A percentile compares a stretch with the other conserved stretches of the same genome.
These are phyloP conservation scores for Propsilocerus akamusi DNA, from an alignment of 1,140 invertebrate species.

Conservation along the genomic window DNA sequence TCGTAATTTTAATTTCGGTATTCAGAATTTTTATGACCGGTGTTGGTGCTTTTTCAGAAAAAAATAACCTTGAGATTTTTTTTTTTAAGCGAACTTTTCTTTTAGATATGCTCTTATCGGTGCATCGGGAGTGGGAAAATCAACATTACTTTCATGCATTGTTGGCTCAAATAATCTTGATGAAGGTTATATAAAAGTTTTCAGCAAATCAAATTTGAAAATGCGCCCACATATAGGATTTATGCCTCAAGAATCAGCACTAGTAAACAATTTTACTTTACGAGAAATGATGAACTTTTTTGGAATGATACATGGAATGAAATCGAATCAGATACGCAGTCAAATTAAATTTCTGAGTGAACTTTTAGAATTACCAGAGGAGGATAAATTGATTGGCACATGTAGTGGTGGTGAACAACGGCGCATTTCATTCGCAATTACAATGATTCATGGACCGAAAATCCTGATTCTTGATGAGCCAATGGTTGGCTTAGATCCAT, in stretches of 20 bases:
- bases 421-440: constrained; percentile 67
- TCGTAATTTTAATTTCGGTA: too few species aligned
- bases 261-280: constrained; percentile 74
- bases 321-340: constrained; percentile 36
- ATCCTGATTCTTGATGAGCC: constrained; percentile 83
- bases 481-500: constrained; percentile 79
- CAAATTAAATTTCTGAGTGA: constrained; percentile 47
- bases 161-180: constrained; percentile 58
- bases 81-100: too few species aligned
- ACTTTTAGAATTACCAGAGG: constrained; percentile 52
- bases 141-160: constrained; percentile 67
- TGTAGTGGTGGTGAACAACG: constrained; percentile 79
- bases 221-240: constrained; percentile 58
- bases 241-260: constrained; percentile 75
- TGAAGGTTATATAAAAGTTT: constrained; percentile 54
- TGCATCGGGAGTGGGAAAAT: constrained; percentile 70
- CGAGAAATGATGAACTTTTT: constrained; percentile 74
- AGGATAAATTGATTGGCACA: constrained; percentile 36
- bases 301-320: constrained; percentile 68
- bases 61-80: too few species aligned
- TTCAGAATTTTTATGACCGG: too few species aligned
- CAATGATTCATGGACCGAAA: constrained; percentile 72
- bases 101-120: constrained; percentile 75
- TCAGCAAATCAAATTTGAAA: constrained; percentile 52
- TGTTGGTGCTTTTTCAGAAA: too few species aligned